phyloP scores from a whole-genome alignment of 1,140 invertebrate genomes.

The Protaetia brevitarsis region DNA sequence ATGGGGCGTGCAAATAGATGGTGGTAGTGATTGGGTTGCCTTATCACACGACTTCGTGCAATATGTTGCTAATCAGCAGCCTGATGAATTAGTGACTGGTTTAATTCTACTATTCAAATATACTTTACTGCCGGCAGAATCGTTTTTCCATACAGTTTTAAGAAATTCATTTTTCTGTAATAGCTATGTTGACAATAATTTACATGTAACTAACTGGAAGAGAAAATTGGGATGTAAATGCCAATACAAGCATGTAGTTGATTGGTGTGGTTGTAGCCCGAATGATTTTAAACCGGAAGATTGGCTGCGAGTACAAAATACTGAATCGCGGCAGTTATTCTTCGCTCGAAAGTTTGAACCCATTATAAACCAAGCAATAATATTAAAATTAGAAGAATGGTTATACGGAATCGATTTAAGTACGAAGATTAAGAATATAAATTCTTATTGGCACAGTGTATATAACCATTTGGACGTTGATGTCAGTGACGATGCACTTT shows the following conservation, averaged over 20 bases:
- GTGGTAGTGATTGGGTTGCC: conserved; percentile 96
- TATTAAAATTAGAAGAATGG: conserved; percentile 84
- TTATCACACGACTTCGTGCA: conserved; percentile 84
- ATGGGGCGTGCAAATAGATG: conserved; percentile 80
- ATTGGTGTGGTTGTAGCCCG: conserved; percentile 99
- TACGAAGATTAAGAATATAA: conserved; percentile 56
- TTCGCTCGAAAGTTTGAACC: conserved; percentile 97
- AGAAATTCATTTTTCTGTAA: conserved; percentile 91
- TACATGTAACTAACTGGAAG: conserved; percentile 98
- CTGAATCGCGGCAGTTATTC: conserved; percentile 76
- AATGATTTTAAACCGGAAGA: conserved; percentile 91
- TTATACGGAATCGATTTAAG: conserved; percentile 62
- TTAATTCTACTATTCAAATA: conserved; percentile 80
- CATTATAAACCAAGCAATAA: conserved; percentile 84
- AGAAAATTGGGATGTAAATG: conserved; percentile 96
- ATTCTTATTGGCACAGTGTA: conserved; percentile 89
- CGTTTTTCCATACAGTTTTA: conserved; percentile 94
- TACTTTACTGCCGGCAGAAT: conserved; percentile 91
- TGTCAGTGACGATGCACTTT: conserved; percentile 67
- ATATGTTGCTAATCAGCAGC: conserved; percentile 65
- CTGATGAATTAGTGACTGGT: conserved; percentile 69
- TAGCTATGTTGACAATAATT: conserved; percentile 92
- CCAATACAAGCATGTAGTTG: conserved; percentile 96
- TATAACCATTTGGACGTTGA: conserved; percentile 77
- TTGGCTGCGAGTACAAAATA: conserved; percentile 75